Conservation (phyloP, 2,113 vertebrate species). For the Chiloscyllium plagiosum region DNA sequence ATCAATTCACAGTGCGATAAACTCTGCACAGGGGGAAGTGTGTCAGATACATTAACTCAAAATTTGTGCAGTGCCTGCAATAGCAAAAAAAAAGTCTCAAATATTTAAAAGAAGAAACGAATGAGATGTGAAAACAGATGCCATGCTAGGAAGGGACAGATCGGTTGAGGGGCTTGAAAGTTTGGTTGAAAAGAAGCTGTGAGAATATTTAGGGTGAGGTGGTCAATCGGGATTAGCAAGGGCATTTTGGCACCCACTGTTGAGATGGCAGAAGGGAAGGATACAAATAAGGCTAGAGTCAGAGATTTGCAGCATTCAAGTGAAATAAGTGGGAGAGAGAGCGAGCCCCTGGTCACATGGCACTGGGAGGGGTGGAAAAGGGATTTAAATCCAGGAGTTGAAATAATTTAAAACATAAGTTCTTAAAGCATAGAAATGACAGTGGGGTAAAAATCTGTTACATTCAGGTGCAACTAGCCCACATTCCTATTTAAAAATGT, state of each 20-base stretch:
- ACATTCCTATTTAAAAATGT: not conserved
- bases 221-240: not conserved
- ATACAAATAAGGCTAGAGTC: not conserved
- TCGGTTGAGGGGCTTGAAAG: not conserved
- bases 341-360: not conserved
- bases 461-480: not conserved
- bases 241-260: not conserved
- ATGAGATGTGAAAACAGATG: not conserved
- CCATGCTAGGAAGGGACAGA: not conserved
- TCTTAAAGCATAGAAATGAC: not conserved
- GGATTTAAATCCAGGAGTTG: not conserved
- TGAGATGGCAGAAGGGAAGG: not conserved
- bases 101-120: not conserved
- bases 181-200: not conserved
- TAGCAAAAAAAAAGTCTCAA: not conserved
- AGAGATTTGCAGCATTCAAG: not conserved
- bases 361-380: not conserved
- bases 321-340: not conserved
- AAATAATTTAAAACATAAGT: not conserved
- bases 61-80: not conserved
- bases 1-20: conserved; percentile 97
- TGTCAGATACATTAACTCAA: not conserved
- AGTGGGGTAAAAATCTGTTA: not conserved
- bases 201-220: not conserved
- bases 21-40: conserved; percentile 59